Conservation (phyloP, 2,888 invertebrate genomes). For the Selenia dentaria region DNA sequence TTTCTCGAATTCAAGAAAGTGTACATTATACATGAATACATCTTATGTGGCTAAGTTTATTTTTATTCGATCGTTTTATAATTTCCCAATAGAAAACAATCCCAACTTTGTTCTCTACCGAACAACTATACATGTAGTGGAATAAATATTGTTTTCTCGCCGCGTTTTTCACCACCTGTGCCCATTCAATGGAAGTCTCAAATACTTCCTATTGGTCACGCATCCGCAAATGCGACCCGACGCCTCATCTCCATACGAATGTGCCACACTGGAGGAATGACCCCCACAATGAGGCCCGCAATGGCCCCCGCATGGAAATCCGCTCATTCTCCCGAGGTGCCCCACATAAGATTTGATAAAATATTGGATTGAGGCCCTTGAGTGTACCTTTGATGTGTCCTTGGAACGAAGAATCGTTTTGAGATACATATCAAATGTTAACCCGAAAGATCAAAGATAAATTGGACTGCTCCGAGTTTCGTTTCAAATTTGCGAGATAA, state of each 20-base stretch:
- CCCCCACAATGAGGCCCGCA: slow-evolving; percentile 6
- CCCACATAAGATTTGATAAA: slow-evolving; percentile 18
- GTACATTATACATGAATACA: no score
- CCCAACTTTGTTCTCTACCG: no score
- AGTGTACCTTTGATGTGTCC: slow-evolving; percentile 17
- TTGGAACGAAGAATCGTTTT: slow-evolving; percentile 1
- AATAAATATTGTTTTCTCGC: no score
- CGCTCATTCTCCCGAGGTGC: slow-evolving; percentile 6
- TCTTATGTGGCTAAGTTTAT: no score
- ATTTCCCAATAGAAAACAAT: no score
- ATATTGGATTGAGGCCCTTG: slow-evolving; percentile 12
- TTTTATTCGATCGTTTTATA: no score
- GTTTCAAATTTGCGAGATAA: slow-evolving; percentile 3
- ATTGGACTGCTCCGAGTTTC: slow-evolving; percentile 7
- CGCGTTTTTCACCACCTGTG: slow-evolving; percentile 9
- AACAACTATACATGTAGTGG: no score
- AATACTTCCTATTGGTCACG: slow-evolving; percentile 3
- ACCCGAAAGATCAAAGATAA: slow-evolving; percentile 6
- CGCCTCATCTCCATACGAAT: slow-evolving; percentile 31
- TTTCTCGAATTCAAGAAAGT: no score
- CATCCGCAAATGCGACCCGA: slow-evolving; percentile 12
- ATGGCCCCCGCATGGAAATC: slow-evolving; percentile 25
- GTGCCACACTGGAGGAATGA: slow-evolving; percentile 20
- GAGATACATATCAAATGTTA: slow-evolving; percentile 14
- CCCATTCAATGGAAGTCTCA: slow-evolving; percentile 6